Evolutionary conservation across 2,888 invertebrate genomes (phyloP), one percentile per base, ranked within the genome.

Genomic region (Melanotus villosus): DNA sequence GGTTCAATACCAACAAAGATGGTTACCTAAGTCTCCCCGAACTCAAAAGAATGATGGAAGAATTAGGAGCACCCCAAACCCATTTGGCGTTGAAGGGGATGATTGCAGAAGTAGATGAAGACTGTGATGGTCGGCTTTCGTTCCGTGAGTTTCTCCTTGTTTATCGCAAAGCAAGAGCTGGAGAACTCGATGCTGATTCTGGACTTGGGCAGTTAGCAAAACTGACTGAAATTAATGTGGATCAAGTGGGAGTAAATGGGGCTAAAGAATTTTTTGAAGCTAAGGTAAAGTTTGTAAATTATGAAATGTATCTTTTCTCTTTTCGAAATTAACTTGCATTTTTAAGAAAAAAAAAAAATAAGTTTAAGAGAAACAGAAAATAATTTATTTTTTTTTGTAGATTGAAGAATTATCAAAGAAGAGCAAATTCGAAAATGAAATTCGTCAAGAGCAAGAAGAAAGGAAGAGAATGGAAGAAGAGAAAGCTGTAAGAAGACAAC

Each of bases 251-350:
- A 0, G 98, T 98, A 0, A 93, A 92, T 73, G 98, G 97, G 10
- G 98, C 98, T 32, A 97, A 97, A 83, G 92, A 93, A 81, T 98
- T 98, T 87, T 98, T 98, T 81, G 96, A 97, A 87, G 96, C 97
- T 0, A 98, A 98, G 87, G 92, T 92, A 83, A 76, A 14, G 38
- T 38, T 38, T n/a, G n/a, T n/a, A n/a, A n/a, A n/a, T n/a, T n/a
- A 7, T 7, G 5, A 32, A 32, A 5, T 32, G 9, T 32, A 26
- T 26, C 26, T 26, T 26, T 3, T 26, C 26, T 26, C 26, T 26
- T 26, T 4, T 38, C 14, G n/a, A 45, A 45, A 16, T 18, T 45
- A 41, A 45, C 16, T 32, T 32, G 32, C 9, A 32, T 32, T 32
- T n/a, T n/a, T n/a, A n/a, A n/a, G n/a, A n/a, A n/a, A n/a, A n/a